Percentiles rank a stretch among this genome's conserved stretches.
Evolutionary conservation across 2,888 invertebrate genomes (phyloP).

Genomic region (Harpagoxenus sublaevis): DNA sequence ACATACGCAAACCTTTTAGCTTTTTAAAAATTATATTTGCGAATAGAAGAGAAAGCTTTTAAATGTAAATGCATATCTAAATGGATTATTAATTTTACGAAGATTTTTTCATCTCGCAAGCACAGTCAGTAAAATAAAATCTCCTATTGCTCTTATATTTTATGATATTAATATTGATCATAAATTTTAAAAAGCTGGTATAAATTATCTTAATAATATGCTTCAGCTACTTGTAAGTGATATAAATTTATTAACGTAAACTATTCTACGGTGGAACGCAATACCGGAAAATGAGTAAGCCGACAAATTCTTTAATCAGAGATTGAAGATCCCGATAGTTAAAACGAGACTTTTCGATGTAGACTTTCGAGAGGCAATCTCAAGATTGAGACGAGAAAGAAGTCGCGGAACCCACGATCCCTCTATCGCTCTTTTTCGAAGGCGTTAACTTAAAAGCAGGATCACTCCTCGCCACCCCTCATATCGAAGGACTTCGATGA

Average conservation of each 20-base stretch:
- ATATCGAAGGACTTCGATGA: slow-evolving; percentile 71
- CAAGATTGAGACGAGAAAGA: slow-evolving; percentile 46
- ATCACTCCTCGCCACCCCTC: slow-evolving; percentile 35
- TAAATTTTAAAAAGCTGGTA: not conserved
- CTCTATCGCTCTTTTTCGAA: slow-evolving; percentile 36
- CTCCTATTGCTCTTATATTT: not conserved
- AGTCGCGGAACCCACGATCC: slow-evolving; percentile 45
- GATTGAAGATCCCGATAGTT: slow-evolving; percentile 37
- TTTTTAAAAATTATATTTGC: not conserved
- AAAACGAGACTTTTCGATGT: slow-evolving; percentile 41
- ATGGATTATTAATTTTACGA: not conserved
- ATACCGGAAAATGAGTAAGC: not conserved
- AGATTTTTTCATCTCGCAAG: not conserved
- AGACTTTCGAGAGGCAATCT: slow-evolving; percentile 56
- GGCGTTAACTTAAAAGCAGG: slow-evolving; percentile 67
- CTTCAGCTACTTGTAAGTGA: not conserved
- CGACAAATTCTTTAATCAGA: slow-evolving; percentile 36
- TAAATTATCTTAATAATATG: slow-evolving; percentile 1
- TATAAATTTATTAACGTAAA: slow-evolving; percentile 10
- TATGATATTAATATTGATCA: not conserved
- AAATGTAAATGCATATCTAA: not conserved
- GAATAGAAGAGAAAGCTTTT: not conserved
- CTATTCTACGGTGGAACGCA: not conserved
- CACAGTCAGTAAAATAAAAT: not conserved
- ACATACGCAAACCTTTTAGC: not conserved